Evolutionary conservation across 37 sponge, comb jelly and placozoan genomes (phyloP).

Genomic region (Ianthella basta): DNA sequence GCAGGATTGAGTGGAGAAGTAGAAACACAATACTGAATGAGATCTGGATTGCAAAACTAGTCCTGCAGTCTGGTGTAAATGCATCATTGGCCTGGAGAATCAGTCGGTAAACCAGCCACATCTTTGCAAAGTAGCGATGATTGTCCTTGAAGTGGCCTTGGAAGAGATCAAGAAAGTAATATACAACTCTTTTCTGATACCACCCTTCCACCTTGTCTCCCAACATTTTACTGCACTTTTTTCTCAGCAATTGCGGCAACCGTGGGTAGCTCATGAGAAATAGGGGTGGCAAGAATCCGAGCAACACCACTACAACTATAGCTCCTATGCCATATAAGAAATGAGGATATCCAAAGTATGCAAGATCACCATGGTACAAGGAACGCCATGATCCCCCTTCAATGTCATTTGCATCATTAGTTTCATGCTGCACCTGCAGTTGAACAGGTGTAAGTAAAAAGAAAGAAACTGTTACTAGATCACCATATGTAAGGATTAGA

Average conservation of each 20-base stretch:
- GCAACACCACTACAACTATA: not conserved
- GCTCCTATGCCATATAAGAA: conserved; percentile 1
- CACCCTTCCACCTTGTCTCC: not conserved
- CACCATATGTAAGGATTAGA: conserved; percentile 5
- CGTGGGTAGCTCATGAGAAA: conserved; percentile 9
- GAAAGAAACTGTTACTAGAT: not conserved
- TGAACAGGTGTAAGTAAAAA: not conserved
- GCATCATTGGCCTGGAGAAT: conserved; percentile 21
- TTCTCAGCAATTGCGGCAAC: not conserved
- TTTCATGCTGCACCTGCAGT: not conserved
- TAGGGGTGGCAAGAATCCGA: not conserved
- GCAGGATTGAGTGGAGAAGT: conserved; percentile 12
- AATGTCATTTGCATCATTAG: not conserved
- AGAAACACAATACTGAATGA: not conserved
- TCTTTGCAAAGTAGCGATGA: not conserved
- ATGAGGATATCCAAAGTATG: not conserved
- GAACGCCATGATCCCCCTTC: not conserved
- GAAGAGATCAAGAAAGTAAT: conserved; percentile 9
- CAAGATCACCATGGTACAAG: not conserved
- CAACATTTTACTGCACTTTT: not conserved
- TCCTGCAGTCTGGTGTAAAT: not conserved
- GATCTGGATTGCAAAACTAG: not conserved
- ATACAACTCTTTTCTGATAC: not conserved
- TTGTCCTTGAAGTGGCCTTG: not conserved
- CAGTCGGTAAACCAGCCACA: conserved; percentile 16